These are phyloP conservation scores for Hirtodrosophila alboralis DNA, from an alignment of 2,888 invertebrate genomes.

Conservation along the genomic window DNA sequence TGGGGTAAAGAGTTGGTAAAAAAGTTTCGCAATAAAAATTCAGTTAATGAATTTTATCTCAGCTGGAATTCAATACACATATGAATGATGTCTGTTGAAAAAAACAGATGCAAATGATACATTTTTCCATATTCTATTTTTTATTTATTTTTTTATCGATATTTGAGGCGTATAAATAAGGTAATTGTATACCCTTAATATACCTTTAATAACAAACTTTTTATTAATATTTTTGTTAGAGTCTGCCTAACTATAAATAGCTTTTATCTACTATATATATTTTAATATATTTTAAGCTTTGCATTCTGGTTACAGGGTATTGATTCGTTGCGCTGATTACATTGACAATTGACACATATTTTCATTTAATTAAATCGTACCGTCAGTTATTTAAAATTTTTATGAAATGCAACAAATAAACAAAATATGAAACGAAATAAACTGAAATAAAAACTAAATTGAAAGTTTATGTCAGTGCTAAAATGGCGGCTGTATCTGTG, in stretches of 20 bases:
- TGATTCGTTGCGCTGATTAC: background rate
- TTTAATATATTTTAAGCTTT: too few relatives aligned
- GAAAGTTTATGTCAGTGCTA: conserved; percentile 69
- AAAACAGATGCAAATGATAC: conserved; percentile 7
- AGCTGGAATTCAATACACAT: conserved; percentile 27
- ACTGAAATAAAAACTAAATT: conserved; percentile 64
- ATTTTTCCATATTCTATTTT: too few relatives aligned
- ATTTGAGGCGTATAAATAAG: too few relatives aligned
- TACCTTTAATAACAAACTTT: too few relatives aligned
- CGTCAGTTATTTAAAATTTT: conserved; percentile 21
- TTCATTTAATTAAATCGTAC: conserved; percentile 25
- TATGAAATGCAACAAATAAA: conserved; percentile 11
- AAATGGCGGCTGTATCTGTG: conserved; percentile 50
- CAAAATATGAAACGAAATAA: conserved; percentile 21
- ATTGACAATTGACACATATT: too few relatives aligned
- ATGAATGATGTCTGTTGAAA: conserved; percentile 4
- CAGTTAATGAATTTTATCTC: conserved; percentile 54
- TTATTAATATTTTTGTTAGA: too few relatives aligned
- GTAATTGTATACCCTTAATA: too few relatives aligned
- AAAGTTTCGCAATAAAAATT: conserved; percentile 64
- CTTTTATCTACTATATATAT: too few relatives aligned
- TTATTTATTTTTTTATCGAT: too few relatives aligned
- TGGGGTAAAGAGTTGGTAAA: too few relatives aligned
- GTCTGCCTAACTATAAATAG: too few relatives aligned
- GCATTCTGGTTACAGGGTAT: too few relatives aligned